Base-by-base conservation (phyloP, 2,113 vertebrate species). In the Rhea americana region DNA sequence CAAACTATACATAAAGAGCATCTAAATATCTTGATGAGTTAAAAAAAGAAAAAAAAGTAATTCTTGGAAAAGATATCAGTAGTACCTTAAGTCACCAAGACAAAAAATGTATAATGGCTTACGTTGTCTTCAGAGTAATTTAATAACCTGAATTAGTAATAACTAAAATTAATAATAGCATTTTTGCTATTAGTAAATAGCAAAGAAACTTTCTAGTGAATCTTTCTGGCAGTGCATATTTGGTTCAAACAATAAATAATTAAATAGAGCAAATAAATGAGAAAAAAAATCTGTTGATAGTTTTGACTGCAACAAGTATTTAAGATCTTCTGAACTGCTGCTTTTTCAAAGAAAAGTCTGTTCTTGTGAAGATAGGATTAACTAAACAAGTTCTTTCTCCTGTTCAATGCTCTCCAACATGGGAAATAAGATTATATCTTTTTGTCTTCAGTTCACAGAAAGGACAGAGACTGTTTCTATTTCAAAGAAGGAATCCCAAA, bases 341-440 rank as follows among this genome's bases (percentile, higher is more conserved):
- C 77, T 61, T 91, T 94, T 95, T 93, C 20, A 67, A 73, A 51
- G 71, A 32, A 91, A 95, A 82, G 35, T 35, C 5, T 87, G 47
- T 35, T 72, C 48, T 73, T 63, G 6, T 71, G 9, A 85, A 89
- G 12, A 45, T 0, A 50, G 43, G 48, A 66, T 41, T 67, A 79
- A 91, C 0, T 6, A 72, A 85, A 93, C 24, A 82, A 84, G 63
- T 55, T 18, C 4, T 86, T 56, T 86, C 68, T 91, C 37, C 62
- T 89, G n/a, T 17, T 95, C 58, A 43, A 12, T 28, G 11, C 19
- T 72, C 22, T 80, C 30, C 26, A 78, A 48, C 13, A 66, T 8
- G 80, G 17, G 4, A 37, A 76, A 75, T 66, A 58, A 81, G 5
- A 43, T 25, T 22, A 4, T 26, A 68, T n/a, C 18, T 58, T 59